phyloP scores from a whole-genome alignment of 2,113 vertebrate species.

The Tor tambroides region DNA sequence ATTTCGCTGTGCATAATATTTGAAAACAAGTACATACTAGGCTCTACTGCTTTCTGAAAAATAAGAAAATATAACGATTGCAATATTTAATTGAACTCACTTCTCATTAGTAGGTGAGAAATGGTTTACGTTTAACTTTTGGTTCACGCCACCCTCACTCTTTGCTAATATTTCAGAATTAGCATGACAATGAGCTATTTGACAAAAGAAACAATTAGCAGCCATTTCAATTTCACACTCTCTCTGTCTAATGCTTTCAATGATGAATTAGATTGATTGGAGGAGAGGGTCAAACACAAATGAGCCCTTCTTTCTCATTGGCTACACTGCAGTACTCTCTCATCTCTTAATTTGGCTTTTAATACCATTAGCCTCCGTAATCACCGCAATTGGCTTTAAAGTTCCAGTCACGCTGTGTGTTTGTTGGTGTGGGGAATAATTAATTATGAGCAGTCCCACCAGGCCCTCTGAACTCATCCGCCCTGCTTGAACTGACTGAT shows the following conservation, averaged over 20 bases:
- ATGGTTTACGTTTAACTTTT: neutral
- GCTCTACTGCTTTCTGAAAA: neutral
- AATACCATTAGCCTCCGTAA: conserved; percentile 60
- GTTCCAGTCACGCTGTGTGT: conserved; percentile 59
- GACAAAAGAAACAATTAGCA: conserved; percentile 42
- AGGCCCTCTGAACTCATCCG: conserved; percentile 52
- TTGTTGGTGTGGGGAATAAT: conserved; percentile 59
- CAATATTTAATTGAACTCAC: neutral
- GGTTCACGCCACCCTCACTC: neutral
- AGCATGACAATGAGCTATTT: conserved; percentile 37
- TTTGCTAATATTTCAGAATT: conserved; percentile 7
- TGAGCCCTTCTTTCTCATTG: conserved; percentile 49
- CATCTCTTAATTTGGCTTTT: conserved; percentile 59
- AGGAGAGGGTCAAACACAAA: conserved; percentile 57
- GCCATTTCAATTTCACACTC: conserved; percentile 39
- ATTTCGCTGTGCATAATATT: neutral
- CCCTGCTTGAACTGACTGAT: conserved; percentile 59
- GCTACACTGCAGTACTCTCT: conserved; percentile 40
- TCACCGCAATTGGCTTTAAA: conserved; percentile 60
- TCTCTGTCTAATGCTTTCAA: conserved; percentile 38
- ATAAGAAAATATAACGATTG: neutral
- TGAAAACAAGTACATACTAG: neutral
- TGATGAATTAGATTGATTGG: conserved; percentile 49
- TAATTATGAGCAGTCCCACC: conserved; percentile 57
- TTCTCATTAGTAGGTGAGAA: conserved; percentile 4